Conservation (phyloP, 1,140 invertebrate genomes). For the Penaeus chinensis region DNA sequence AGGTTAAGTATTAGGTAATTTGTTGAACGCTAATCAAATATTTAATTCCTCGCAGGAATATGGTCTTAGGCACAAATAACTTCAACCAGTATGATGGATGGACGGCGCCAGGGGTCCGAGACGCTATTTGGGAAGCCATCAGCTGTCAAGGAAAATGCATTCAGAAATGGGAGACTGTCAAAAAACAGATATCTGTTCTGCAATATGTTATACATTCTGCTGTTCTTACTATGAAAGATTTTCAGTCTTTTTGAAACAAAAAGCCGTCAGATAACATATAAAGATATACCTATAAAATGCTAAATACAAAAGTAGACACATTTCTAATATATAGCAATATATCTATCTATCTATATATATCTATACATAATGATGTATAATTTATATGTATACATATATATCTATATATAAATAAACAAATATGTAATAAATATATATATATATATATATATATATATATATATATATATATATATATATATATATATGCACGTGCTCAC, state of each 20-base stretch:
- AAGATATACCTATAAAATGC: not conserved
- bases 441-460: no score
- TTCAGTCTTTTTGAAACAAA: not conserved
- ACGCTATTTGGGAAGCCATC: conserved; percentile 43
- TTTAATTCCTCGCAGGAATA: conserved; percentile 21
- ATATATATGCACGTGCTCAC: no score
- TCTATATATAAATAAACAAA: no score
- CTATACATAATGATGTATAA: no score
- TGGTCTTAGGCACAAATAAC: conserved; percentile 53
- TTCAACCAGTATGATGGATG: conserved; percentile 56
- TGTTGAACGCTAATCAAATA: no score
- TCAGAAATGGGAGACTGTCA: conserved; percentile 40
- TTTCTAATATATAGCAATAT: not conserved
- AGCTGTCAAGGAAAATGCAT: not conserved
- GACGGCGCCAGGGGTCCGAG: conserved; percentile 42
- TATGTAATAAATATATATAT: no score
- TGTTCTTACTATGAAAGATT: conserved; percentile 27
- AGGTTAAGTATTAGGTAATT: no score
- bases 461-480: no score
- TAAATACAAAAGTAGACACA: not conserved
- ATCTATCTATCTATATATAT: no score
- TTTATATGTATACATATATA: no score
- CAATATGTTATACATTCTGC: conserved; percentile 51
- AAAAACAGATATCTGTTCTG: conserved; percentile 26
- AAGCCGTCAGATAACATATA: not conserved